Evolutionary conservation across 92 coral and sea anemone genomes (phyloP).

Genomic region (Montipora capitata): DNA sequence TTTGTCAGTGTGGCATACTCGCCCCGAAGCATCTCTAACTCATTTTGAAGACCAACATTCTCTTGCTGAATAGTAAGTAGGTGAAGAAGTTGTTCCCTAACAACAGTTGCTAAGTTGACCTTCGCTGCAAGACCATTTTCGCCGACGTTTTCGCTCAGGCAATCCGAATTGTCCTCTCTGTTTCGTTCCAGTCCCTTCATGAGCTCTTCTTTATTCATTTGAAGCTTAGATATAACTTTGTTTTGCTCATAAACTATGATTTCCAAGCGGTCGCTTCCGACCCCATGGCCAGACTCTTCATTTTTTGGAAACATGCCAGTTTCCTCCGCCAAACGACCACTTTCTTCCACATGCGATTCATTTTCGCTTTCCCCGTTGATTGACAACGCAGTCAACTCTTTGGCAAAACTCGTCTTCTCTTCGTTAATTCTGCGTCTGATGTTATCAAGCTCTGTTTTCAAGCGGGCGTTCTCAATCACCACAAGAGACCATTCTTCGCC

Average conservation of each 20-base stretch:
- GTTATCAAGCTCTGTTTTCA: constrained; percentile 59
- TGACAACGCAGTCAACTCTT: constrained; percentile 38
- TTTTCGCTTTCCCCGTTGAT: constrained; percentile 29
- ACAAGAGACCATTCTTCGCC: constrained; percentile 77
- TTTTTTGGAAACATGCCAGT: background rate
- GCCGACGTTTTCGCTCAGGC: background rate
- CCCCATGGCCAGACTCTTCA: background rate
- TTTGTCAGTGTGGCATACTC: constrained; percentile 30
- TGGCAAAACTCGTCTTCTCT: constrained; percentile 26
- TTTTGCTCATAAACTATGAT: constrained; percentile 40
- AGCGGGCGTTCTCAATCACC: constrained; percentile 67
- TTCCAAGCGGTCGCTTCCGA: background rate
- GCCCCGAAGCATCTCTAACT: constrained; percentile 11
- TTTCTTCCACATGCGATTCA: constrained; percentile 25
- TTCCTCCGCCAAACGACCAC: constrained; percentile 42
- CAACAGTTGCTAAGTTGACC: constrained; percentile 4
- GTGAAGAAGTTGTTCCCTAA: constrained; percentile 46
- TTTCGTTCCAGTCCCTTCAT: constrained; percentile 12
- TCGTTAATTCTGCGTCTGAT: constrained; percentile 39
- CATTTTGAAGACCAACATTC: constrained; percentile 26
- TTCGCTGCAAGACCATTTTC: constrained; percentile 30
- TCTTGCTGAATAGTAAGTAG: constrained; percentile 24
- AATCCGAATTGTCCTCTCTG: background rate
- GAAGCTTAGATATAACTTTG: constrained; percentile 41
- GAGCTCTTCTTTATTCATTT: constrained; percentile 30